Evolutionary conservation across 1,140 invertebrate genomes (phyloP), one percentile per base, ranked within the genome.

Genomic region (Formica exsecta): DNA sequence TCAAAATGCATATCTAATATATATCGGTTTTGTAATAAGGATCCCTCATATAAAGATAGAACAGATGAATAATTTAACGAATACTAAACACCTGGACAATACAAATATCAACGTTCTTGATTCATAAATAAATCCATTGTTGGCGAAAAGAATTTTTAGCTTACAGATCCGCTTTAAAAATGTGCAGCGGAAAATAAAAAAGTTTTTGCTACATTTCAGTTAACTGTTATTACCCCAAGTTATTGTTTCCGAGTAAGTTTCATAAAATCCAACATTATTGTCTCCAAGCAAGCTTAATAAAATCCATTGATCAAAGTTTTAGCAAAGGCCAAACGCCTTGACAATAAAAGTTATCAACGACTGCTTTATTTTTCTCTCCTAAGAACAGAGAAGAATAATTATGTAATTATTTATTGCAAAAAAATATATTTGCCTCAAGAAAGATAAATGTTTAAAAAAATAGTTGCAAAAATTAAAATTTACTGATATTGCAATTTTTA

Each of bases 281-380:
- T 75, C 16, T 8, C 8, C 36, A 41, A 8, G 16, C 8, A 41
- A 75, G 54, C 36, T 75, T 41, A 22, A 38, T 36, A 74, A 74
- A 74, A 32, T 75, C 11, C 36, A 41, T 61, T 6, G 22, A 75
- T 75, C 32, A 61, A 75, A 61, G 54, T 41, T 75, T 8, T 13
- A 61, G 36, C 54, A 19, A 75, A 59, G 36, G 54, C 25, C 11
- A 29, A 75, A 74, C n/a, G 38, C 59, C 73, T 54, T 38, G 32
- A 59, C 36, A 75, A 75, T 75, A 75, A 51, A 51, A 51, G 16
- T 51, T 19, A 75, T 61, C 54, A 75, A 61, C 61, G 54, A 4
- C 36, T 2, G 7, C 22, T 38, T 75, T 75, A 75, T 41, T 75
- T 75, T 75, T 44, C 3, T 16, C 22, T n/a, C 4, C 54, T 41